phyloP scores from a whole-genome alignment of 2,888 invertebrate genomes.

The Drosophila phalerata region DNA sequence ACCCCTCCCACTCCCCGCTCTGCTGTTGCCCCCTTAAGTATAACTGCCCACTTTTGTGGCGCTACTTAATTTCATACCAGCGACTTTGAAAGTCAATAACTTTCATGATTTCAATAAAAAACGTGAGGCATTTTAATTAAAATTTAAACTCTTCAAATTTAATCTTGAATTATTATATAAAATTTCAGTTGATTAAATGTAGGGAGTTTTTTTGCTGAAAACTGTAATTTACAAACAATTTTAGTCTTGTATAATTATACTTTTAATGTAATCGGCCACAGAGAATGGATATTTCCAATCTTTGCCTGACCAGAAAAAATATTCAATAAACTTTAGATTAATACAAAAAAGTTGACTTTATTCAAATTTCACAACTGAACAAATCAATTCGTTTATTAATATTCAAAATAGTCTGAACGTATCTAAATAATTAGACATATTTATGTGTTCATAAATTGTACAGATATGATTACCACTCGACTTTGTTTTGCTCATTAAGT shows the following conservation, averaged over 20 bases:
- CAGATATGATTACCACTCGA: conserved; percentile 61
- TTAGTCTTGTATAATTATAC: background rate
- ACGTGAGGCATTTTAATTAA: conserved; percentile 58
- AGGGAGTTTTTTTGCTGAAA: background rate
- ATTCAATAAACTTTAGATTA: background rate
- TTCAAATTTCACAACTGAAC: background rate
- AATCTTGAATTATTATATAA: conserved; percentile 21
- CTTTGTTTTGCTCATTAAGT: conserved; percentile 42
- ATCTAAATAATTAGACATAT: conserved; percentile 79
- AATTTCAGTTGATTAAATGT: background rate
- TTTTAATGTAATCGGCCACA: background rate
- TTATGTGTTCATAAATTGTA: conserved; percentile 74
- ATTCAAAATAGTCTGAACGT: conserved; percentile 35
- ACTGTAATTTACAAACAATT: background rate
- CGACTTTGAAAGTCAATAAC: conserved; percentile 46
- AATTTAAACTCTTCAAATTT: conserved; percentile 29
- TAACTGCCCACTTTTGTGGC: conserved; percentile 45
- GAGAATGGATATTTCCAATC: background rate
- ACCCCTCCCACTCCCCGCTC: background rate
- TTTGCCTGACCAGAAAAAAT: too few species aligned
- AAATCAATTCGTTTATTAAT: conserved; percentile 24
- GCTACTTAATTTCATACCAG: conserved; percentile 37
- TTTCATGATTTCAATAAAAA: conserved; percentile 67
- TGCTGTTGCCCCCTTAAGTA: background rate
- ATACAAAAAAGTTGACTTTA: too few species aligned